These are phyloP conservation scores for Podarcis muralis DNA, from an alignment of 2,113 vertebrate species.

Conservation along the genomic window DNA sequence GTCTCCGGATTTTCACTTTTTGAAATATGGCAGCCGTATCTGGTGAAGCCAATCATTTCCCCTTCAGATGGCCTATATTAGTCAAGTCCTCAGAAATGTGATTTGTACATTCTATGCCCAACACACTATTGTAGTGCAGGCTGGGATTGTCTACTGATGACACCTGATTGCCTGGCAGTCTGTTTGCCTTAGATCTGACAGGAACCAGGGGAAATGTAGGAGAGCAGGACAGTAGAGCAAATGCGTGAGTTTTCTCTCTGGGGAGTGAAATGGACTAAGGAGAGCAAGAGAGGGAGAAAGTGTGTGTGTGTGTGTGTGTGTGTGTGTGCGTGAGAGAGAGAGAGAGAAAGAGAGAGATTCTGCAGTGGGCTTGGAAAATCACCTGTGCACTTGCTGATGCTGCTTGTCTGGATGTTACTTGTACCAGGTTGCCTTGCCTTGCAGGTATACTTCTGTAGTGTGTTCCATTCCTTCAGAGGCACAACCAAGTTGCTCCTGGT, in stretches of 20 bases:
- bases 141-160: not conserved
- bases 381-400: slow-evolving; percentile 24
- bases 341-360: not conserved
- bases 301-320: no score
- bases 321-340: not conserved
- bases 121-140: not conserved
- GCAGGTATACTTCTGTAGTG: not conserved
- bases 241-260: not conserved
- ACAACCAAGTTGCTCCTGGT: not conserved
- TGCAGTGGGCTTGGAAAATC: not conserved
- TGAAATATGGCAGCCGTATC: no score
- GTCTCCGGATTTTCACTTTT: no score
- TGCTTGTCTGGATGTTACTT: not conserved
- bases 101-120: not conserved
- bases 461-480: not conserved
- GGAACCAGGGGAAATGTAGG: not conserved
- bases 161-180: no score
- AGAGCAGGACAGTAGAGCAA: not conserved
- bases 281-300: no score
- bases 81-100: not conserved
- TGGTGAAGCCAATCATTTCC: not conserved
- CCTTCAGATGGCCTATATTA: not conserved
- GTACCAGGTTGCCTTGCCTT: not conserved
- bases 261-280: not conserved
- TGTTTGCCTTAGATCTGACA: not conserved